A percentile compares a stretch with the other conserved stretches of the same genome.
Evolutionary conservation across 1,140 invertebrate genomes (phyloP).

Genomic region (Caenorhabditis latens): DNA sequence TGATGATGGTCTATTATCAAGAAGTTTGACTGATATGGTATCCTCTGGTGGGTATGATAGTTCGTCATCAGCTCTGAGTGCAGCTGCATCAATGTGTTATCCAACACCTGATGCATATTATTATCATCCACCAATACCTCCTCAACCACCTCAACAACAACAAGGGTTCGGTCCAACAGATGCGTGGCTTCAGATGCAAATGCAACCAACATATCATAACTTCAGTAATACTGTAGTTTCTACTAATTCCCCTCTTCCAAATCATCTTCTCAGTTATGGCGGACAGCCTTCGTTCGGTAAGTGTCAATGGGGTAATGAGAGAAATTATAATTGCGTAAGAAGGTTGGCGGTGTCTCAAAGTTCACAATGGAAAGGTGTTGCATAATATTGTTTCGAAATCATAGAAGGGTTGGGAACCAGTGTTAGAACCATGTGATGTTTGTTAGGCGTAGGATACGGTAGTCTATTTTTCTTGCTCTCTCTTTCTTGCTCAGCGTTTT

Average conservation of each 20-base stretch:
- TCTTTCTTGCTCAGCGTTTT: no score
- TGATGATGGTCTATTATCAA: constrained; percentile 22
- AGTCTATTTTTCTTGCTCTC: no score
- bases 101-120: constrained; percentile 28
- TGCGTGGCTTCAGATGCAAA: constrained; percentile 42
- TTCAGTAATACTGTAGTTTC: constrained; percentile 1
- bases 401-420: no score
- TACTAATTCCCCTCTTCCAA: constrained; percentile 2
- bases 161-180: background rate
- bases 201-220: constrained; percentile 20
- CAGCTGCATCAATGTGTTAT: constrained; percentile 37
- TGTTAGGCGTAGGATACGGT: no score
- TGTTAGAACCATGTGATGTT: no score
- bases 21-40: constrained; percentile 46
- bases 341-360: no score
- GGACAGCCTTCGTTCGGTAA: constrained; percentile 9
- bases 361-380: no score
- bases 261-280: constrained; percentile 14
- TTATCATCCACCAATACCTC: constrained; percentile 20
- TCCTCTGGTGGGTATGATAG: constrained; percentile 28
- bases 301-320: background rate
- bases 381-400: no score
- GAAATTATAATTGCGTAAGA: no score
- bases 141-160: background rate
- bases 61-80: constrained; percentile 16